phyloP scores from a whole-genome alignment of 2,888 invertebrate species.

The Dioctria rufipes region DNA sequence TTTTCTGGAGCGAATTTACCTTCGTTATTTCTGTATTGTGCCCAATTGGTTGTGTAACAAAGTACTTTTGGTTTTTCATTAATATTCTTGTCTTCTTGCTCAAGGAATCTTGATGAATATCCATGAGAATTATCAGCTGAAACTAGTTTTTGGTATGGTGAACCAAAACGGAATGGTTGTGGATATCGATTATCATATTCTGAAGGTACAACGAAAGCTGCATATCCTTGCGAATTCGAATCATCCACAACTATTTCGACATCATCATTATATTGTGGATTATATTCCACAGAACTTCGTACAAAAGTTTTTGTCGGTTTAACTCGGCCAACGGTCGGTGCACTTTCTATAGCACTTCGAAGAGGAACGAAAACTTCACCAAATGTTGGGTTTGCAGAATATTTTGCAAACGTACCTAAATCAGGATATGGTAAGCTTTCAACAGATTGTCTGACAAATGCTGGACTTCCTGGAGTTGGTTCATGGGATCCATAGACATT shows the following conservation, averaged over 20 bases:
- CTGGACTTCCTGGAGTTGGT: slow-evolving; percentile 62
- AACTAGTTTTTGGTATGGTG: slow-evolving; percentile 68
- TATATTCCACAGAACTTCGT: slow-evolving; percentile 68
- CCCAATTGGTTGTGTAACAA: slow-evolving; percentile 93
- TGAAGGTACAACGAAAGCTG: slow-evolving; percentile 65
- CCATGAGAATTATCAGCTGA: slow-evolving; percentile 56
- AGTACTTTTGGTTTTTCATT: slow-evolving; percentile 75
- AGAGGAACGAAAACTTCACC: slow-evolving; percentile 75
- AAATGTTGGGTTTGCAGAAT: slow-evolving; percentile 65
- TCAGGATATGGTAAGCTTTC: slow-evolving; percentile 66
- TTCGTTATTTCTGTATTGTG: slow-evolving; percentile 85
- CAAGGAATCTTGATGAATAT: not conserved
- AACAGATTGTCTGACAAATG: slow-evolving; percentile 69
- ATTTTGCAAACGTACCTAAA: slow-evolving; percentile 53
- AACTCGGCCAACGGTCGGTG: slow-evolving; percentile 71
- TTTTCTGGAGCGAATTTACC: slow-evolving; percentile 91
- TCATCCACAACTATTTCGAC: not conserved
- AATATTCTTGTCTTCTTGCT: slow-evolving; percentile 60
- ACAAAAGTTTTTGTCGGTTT: slow-evolving; percentile 64
- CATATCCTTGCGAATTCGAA: slow-evolving; percentile 62
- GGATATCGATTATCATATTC: slow-evolving; percentile 63
- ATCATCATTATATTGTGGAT: slow-evolving; percentile 31
- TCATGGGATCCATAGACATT: slow-evolving; percentile 57
- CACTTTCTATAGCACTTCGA: slow-evolving; percentile 83
- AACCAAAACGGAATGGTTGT: slow-evolving; percentile 68